Evolutionary conservation across 2,113 vertebrate genomes (phyloP), one percentile per base, ranked within the genome.

Genomic region (Bothrops jararaca): DNA sequence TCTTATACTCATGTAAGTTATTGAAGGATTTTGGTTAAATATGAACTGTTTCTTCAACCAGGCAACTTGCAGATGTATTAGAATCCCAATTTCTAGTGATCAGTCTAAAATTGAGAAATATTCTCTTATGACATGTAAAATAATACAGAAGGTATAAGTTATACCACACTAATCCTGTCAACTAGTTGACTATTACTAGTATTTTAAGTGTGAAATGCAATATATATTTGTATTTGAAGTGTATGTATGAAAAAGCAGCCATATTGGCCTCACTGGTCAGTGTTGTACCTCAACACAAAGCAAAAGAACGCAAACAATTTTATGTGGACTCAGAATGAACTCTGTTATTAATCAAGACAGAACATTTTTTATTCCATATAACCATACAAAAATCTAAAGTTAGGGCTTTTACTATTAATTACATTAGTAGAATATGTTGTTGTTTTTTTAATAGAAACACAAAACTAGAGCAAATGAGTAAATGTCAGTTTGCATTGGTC

Each of bases 381-480:
- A 50, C 56, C 29, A 50, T 85, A 53, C 53, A 45, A 18, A 90
- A 58, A 58, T 52, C 53, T 92, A 85, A 80, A 88, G 80, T 50
- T 89, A 48, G 64, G 48, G 15, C 10, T 56, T 34, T 89, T 85
- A 85, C 57, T 92, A 85, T 89, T 80, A 39, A 58, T 85, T 89
- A 53, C 11, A 89, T 85, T 50, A 50, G 34, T 5, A 45, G n/a
- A 89, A n/a, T 20, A 85, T 24, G 11, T 74, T 69, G n/a, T 69
- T 64, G 13, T n/a, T 11, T 69, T 64, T n/a, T n/a, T 11, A 64
- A 53, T 92, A 57, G 52, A 85, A 89, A 9, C 64, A 50, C 34
- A 54, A 85, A 92, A 92, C 52, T 45, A 23, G 53, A 42, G 20
- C 69, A 85, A 89, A 92, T 89, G 88, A 53, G 4, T 89, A 89